These are phyloP conservation scores for Denticeps clupeoides DNA, from an alignment of 2,797 vertebrate species.

Conservation along the genomic window DNA sequence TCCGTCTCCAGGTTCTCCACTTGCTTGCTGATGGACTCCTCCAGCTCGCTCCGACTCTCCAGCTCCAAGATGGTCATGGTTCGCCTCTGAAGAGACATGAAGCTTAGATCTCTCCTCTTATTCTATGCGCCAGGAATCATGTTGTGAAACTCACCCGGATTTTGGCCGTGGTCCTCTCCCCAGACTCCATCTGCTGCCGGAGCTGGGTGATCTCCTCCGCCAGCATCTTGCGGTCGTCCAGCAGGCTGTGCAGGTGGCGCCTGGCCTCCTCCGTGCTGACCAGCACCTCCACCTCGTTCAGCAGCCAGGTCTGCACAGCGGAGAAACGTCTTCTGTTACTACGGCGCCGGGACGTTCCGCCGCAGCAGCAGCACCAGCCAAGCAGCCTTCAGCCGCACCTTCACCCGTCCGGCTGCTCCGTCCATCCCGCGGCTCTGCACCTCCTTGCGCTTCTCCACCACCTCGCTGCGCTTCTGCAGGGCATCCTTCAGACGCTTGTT, in stretches of 20 bases:
- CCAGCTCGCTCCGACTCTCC: conserved; percentile 49
- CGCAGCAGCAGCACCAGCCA: too few species aligned
- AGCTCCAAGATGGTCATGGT: conserved; percentile 72
- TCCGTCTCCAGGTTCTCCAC: conserved; percentile 86
- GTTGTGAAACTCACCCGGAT: conserved; percentile 75
- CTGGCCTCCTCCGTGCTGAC: conserved; percentile 87
- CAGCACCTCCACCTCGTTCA: conserved; percentile 86
- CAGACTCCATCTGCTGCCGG: conserved; percentile 72
- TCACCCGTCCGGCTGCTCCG: conserved; percentile 66
- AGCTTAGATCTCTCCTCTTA: neutral
- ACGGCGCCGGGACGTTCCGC: too few species aligned
- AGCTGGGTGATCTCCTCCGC: conserved; percentile 78
- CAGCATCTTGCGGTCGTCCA: conserved; percentile 84
- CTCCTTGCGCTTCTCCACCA: conserved; percentile 73
- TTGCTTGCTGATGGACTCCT: conserved; percentile 74
- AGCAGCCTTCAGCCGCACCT: conserved; percentile 60
- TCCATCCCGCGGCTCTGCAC: conserved; percentile 67
- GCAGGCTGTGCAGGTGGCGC: conserved; percentile 78
- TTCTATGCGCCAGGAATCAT: too few species aligned
- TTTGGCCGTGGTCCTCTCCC: conserved; percentile 68
- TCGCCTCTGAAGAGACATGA: conserved; percentile 60
- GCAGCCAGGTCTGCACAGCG: conserved; percentile 70
- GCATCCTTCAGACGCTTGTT: conserved; percentile 91
- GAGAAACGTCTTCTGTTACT: too few species aligned
- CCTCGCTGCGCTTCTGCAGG: conserved; percentile 80